Evolutionary conservation across 2,888 invertebrate genomes (phyloP), one percentile per base, ranked within the genome.

Genomic region (Phyllotreta cruciferae): DNA sequence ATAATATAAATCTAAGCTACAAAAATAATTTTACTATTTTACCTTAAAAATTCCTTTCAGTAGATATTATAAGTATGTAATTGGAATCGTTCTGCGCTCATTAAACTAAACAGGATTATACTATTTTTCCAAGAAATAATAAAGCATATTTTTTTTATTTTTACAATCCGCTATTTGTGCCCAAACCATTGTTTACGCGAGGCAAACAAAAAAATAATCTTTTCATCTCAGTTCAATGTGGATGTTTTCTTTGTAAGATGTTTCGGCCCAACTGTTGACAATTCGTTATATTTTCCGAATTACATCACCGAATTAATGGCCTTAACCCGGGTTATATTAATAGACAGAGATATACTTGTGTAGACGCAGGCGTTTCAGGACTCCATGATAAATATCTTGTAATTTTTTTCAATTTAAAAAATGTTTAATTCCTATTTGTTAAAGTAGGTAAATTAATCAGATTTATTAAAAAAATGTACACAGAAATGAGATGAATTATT

Each of bases 211-310:
- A 34, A 49, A 57, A 57, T 47, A 57, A 24, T 34, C 57, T 35
- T 57, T 57, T 57, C 49, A 57, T 57, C 57, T 57, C 44, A 8
- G 10, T 35, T 11, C 44, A 13, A 56, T 57, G 13, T 37, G 49
- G 50, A 56, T 49, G 49, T 49, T 57, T 57, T 34, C 49, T 50
- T 57, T 57, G 39, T 42, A 38, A 24, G 54, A 37, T 54, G 42
- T 54, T 54, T 54, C 49, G 13, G 10, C 35, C 36, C 57, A 8
- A 57, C 11, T 57, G 57, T 57, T 57, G 38, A 57, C 57, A 57
- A 57, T 57, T 57, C 49, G 57, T 57, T 57, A 57, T 41, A 57
- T 57, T 57, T 57, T 49, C 39, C 9, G 41, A 49, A 50, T 57
- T 57, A 57, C 50, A 44, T 56, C 45, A 47, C 50, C 37, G 37